A percentile compares a stretch with the other conserved stretches of the same genome.
Evolutionary conservation across 2,888 invertebrate species (phyloP).

Genomic region (Callyntrura guangdongensis): DNA sequence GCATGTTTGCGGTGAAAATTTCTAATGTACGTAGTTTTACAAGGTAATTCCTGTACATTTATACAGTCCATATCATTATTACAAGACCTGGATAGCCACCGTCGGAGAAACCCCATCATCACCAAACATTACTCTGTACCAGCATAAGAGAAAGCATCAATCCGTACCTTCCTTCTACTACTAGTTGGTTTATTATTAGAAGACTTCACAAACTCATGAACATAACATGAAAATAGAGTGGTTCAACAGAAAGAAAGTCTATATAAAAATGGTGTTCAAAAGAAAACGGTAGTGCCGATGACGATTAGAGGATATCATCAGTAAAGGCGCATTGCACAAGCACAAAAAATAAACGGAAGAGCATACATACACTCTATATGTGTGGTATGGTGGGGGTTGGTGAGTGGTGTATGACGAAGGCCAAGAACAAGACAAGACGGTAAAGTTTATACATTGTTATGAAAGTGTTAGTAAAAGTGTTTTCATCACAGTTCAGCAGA

Average conservation of each 20-base stretch:
- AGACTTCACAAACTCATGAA: conserved; percentile 72
- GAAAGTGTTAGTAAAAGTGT: conserved; percentile 69
- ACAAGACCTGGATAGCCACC: background rate
- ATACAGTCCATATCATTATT: background rate
- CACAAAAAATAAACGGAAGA: background rate
- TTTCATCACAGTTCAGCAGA: conserved; percentile 67
- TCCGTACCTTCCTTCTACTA: conserved; percentile 38
- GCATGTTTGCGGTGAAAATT: background rate
- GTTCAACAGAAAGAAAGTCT: conserved; percentile 59
- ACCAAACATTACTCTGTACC: background rate
- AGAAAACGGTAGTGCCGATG: background rate
- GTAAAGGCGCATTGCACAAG: background rate
- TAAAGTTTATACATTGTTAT: conserved; percentile 68
- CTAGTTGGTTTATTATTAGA: conserved; percentile 73
- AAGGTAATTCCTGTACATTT: background rate
- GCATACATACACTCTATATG: background rate
- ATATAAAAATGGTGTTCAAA: conserved; percentile 55
- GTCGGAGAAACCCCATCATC: background rate
- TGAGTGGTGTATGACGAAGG: conserved; percentile 40
- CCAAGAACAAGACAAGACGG: conserved; percentile 15
- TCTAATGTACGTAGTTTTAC: conserved; percentile 6
- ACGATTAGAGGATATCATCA: background rate
- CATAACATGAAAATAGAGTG: conserved; percentile 72
- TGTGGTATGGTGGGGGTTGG: no score
- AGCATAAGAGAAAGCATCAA: conserved; percentile 42